Conservation (phyloP, 1,140 invertebrate species). For the Bemisia tabaci region DNA sequence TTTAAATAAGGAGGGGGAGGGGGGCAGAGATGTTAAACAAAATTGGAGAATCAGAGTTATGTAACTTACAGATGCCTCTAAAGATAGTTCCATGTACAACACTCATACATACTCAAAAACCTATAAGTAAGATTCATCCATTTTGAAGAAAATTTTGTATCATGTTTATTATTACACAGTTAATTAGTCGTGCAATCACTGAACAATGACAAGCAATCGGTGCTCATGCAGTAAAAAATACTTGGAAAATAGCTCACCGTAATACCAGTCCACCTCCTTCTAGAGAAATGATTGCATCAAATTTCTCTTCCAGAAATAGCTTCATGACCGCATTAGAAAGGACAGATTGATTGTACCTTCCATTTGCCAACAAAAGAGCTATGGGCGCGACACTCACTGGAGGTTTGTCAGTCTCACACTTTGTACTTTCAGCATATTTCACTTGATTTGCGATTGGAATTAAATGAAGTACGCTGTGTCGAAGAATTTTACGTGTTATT, state of each 20-base stretch:
- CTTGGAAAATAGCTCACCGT: slow-evolving; percentile 37
- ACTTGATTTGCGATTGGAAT: slow-evolving; percentile 39
- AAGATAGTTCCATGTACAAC: too few relatives aligned
- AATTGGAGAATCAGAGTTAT: too few relatives aligned
- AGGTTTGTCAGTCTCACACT: slow-evolving; percentile 14
- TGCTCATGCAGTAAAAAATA: too few relatives aligned
- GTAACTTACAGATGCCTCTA: too few relatives aligned
- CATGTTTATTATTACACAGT: too few relatives aligned
- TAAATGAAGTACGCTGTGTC: slow-evolving; percentile 61
- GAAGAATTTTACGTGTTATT: slow-evolving; percentile 44
- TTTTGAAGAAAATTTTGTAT: too few relatives aligned
- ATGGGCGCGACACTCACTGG: slow-evolving; percentile 11
- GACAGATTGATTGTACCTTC: slow-evolving; percentile 7
- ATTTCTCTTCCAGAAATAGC: slow-evolving; percentile 26
- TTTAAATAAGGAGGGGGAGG: too few relatives aligned
- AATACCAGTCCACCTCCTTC: slow-evolving; percentile 44
- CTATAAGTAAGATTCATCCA: too few relatives aligned
- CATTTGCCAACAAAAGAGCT: slow-evolving; percentile 15
- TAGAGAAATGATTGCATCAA: slow-evolving; percentile 46
- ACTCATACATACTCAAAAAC: too few relatives aligned
- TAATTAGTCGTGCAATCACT: too few relatives aligned
- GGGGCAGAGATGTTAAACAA: too few relatives aligned
- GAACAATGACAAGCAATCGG: slow-evolving; percentile 8
- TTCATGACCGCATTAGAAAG: slow-evolving; percentile 12
- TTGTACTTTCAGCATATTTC: background rate